Evolutionary conservation across 2,888 invertebrate genomes (phyloP).

Genomic region (Sylvicola cinctus): DNA sequence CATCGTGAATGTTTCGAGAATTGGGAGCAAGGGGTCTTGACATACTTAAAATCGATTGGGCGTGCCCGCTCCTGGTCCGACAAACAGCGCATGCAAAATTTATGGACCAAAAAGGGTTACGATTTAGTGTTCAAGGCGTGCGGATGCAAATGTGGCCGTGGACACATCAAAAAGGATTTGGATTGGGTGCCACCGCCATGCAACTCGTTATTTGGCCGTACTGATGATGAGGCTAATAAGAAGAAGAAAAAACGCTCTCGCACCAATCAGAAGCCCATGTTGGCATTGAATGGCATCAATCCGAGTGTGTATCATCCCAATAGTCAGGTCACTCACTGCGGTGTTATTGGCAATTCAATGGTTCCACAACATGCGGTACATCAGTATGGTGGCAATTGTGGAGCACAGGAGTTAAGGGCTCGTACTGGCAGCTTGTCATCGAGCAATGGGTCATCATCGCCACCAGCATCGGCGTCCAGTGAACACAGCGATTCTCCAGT

Average conservation of each 20-base stretch:
- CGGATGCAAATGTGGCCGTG: constrained; percentile 80
- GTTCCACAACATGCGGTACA: neutral
- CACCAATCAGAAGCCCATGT: constrained; percentile 37
- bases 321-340: constrained; percentile 11
- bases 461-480: constrained; percentile 55
- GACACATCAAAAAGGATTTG: constrained; percentile 83
- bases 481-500: constrained; percentile 54
- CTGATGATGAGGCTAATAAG: constrained; percentile 32
- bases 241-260: constrained; percentile 49
- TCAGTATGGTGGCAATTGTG: no score
- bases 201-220: constrained; percentile 25
- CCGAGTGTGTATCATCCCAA: constrained; percentile 20
- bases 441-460: constrained; percentile 59
- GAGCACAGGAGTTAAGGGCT: constrained; percentile 28
- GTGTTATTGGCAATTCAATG: constrained; percentile 7
- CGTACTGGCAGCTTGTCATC: constrained; percentile 60
- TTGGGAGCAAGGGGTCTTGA: constrained; percentile 79
- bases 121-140: constrained; percentile 91
- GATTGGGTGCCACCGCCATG: constrained; percentile 66
- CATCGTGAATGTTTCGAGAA: constrained; percentile 88
- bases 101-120: constrained; percentile 97
- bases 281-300: constrained; percentile 29
- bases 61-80: constrained; percentile 89
- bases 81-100: constrained; percentile 78
- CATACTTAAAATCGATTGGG: constrained; percentile 76